Conservation (phyloP, 2,888 invertebrate species). For the Megastigmus dorsalis region DNA sequence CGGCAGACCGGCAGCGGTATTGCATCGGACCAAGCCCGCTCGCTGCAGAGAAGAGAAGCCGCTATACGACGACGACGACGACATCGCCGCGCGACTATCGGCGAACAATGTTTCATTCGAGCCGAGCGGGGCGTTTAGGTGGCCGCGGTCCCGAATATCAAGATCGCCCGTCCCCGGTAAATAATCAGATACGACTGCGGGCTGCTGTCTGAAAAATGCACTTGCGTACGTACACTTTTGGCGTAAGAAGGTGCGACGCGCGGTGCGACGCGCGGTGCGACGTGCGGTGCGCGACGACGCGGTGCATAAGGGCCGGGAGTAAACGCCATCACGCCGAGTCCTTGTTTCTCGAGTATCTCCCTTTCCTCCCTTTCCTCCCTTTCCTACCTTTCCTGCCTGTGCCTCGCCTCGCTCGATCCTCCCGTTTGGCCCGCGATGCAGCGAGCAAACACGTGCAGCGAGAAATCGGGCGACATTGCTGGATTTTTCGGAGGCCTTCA, state of each 20-base stretch:
- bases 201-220: constrained; percentile 57
- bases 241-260: too few species aligned
- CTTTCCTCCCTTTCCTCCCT: not conserved
- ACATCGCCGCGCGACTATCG: constrained; percentile 55
- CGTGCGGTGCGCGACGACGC: too few species aligned
- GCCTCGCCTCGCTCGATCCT: too few species aligned
- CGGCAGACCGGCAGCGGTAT: constrained; percentile 16
- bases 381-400: not conserved
- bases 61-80: too few species aligned
- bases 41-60: not conserved
- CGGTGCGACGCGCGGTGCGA: too few species aligned
- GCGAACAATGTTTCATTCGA: constrained; percentile 62
- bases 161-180: constrained; percentile 62
- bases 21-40: constrained; percentile 22
- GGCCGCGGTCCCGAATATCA: constrained; percentile 58
- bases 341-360: not conserved
- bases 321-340: too few species aligned
- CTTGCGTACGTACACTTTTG: not conserved
- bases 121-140: constrained; percentile 60
- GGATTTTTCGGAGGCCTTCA: constrained; percentile 31
- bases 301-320: too few species aligned
- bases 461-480: not conserved
- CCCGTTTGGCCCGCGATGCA: not conserved
- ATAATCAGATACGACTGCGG: constrained; percentile 61
- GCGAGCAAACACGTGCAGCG: not conserved